These are phyloP conservation scores for Mustela nigripes DNA, from an alignment of 2,113 vertebrate species.

Conservation along the genomic window DNA sequence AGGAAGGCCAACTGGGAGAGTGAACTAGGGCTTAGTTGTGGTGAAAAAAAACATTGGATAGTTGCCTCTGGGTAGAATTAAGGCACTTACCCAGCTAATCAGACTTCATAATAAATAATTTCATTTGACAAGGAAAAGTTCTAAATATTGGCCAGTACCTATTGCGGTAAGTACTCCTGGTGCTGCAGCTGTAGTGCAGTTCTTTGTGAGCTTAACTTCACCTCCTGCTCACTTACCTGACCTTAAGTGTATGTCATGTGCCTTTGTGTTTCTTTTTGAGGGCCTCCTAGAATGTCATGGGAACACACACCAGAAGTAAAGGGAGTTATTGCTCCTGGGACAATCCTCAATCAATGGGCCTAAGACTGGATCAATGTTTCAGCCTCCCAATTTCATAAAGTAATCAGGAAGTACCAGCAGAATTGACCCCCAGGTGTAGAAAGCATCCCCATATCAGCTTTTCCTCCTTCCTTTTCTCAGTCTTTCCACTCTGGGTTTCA, in stretches of 20 bases:
- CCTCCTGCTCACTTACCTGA: background rate
- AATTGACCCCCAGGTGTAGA: background rate
- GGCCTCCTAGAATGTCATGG: constrained; percentile 6
- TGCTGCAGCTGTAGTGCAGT: too few relatives aligned
- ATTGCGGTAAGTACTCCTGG: background rate
- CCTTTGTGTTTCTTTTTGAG: background rate
- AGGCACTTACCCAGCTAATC: background rate
- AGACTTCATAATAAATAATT: constrained; percentile 19
- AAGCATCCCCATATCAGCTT: background rate
- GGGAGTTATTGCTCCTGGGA: background rate
- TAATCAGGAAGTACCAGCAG: background rate
- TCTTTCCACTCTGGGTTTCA: background rate
- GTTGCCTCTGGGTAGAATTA: background rate
- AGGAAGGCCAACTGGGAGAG: background rate
- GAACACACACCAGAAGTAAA: background rate
- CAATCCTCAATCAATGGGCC: background rate
- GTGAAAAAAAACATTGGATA: background rate
- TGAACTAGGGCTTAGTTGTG: background rate
- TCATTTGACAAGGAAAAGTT: background rate
- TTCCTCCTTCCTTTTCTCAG: background rate
- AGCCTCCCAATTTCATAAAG: background rate
- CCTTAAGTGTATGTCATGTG: background rate
- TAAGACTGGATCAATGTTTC: background rate
- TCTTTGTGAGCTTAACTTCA: background rate
- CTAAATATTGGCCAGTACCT: background rate